Base-by-base conservation (phyloP, 2,113 vertebrate species). In the Anser cygnoides region DNA sequence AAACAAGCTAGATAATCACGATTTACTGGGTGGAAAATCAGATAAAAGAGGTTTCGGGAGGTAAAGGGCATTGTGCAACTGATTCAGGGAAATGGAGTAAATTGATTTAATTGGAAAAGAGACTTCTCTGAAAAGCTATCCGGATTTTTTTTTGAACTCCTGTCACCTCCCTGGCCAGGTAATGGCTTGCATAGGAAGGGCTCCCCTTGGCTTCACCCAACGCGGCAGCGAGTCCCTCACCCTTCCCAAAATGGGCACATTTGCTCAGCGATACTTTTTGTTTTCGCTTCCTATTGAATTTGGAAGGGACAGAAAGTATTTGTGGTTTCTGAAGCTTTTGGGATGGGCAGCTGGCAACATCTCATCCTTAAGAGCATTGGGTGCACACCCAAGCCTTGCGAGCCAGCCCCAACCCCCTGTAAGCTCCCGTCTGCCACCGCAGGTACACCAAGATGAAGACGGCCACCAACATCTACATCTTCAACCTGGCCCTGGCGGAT, bases 361-460 rank as follows among this genome's bases (percentile, higher is more conserved):
- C 22, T 50, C 44, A 49, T 22, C 20, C 46, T 49, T 49, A 49
- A 49, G 46, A 22, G 46, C 46, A 49, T 3, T 49, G 46, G 21
- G 20, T 49, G 46, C 46, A 49, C 46, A 50, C 49, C 22, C 22
- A 12, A 62, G n/a, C 46, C 28, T 0, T 7, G 13, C 6, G 20
- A 76, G 16, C 16, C 63, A 37, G 4, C 35, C 75, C 61, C 50
- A 54, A 66, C 13, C 50, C 3, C 22, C n/a, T 11, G 18, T 43
- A 33, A 67, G 6, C 7, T 46, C n/a, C 72, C 33, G n/a, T 31
- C 17, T 93, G 63, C 87, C 74, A 61, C 31, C 90, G 86, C 97
- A 99, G 99, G 95, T 99, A 99, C 97, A 99, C 99, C 65, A 99
- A 99, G 97, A 98, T 99, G 99, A 99, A 99, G 96, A 99, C 99